Evolutionary conservation across 2,113 vertebrate species (phyloP).

Genomic region (Pantherophis guttatus): DNA sequence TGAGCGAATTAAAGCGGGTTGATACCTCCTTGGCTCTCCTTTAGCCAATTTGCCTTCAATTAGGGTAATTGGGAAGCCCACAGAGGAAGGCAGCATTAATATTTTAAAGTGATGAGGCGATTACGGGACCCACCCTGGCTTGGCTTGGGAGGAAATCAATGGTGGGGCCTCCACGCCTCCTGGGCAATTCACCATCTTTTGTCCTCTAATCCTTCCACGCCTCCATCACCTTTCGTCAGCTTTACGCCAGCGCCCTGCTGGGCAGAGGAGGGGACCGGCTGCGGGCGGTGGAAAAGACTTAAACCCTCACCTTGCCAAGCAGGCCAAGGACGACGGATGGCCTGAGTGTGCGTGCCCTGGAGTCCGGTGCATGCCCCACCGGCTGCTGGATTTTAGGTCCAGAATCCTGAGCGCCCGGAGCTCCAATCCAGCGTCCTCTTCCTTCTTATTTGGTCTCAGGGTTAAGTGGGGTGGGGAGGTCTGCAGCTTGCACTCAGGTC

Average conservation of each 20-base stretch:
- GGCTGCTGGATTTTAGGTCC: neutral
- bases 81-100: conserved; percentile 77
- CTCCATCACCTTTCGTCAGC: conserved; percentile 12
- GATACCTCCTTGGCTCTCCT: conserved; percentile 79
- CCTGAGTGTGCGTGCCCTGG: accelerated
- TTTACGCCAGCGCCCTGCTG: neutral
- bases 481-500: neutral
- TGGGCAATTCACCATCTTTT: conserved; percentile 65
- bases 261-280: neutral
- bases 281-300: accelerated
- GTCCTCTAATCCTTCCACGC: conserved; percentile 3
- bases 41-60: conserved; percentile 86
- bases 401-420: neutral
- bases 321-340: neutral
- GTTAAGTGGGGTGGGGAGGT: neutral
- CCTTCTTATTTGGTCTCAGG: neutral
- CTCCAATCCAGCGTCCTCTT: neutral
- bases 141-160: conserved; percentile 65
- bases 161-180: conserved; percentile 55
- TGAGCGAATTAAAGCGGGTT: conserved; percentile 84
- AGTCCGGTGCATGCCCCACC: too few relatives aligned
- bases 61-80: conserved; percentile 82
- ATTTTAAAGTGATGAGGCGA: conserved; percentile 83
- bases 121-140: conserved; percentile 65
- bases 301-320: neutral